phyloP scores from a whole-genome alignment of 2,888 invertebrate genomes.

The Rhopalosiphum nymphaeae region DNA sequence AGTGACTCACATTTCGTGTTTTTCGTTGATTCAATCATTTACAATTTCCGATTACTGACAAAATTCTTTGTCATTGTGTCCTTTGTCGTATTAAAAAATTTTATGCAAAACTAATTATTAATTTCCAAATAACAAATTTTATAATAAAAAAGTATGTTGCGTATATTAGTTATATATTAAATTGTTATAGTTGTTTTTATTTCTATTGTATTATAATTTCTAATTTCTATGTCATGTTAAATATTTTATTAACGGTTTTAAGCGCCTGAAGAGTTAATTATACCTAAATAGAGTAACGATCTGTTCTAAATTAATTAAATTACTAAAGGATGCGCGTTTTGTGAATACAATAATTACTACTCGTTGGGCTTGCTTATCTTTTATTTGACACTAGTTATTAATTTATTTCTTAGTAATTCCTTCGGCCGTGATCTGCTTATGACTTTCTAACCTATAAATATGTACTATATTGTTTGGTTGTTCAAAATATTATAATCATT shows the following conservation, averaged over 20 bases:
- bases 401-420: background rate
- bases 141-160: background rate
- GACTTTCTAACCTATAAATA: background rate
- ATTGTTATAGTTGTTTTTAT: background rate
- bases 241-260: background rate
- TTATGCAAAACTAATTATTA: background rate
- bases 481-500: background rate
- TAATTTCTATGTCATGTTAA: background rate
- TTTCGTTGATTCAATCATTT: slow-evolving; percentile 29
- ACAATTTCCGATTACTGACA: slow-evolving; percentile 45
- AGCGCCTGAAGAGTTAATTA: background rate
- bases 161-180: background rate
- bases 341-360: background rate
- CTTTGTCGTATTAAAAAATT: background rate
- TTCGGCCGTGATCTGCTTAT: slow-evolving; percentile 34
- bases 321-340: background rate
- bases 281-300: background rate
- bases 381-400: slow-evolving; percentile 12
- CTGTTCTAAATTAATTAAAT: background rate
- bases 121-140: background rate
- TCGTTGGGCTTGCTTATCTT: slow-evolving; percentile 3
- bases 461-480: background rate
- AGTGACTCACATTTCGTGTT: background rate
- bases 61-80: background rate
- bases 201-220: background rate